Percentiles rank a stretch among this genome's conserved stretches.
Evolutionary conservation across 2,888 invertebrate species (phyloP).

Genomic region (Dryococelus australis): DNA sequence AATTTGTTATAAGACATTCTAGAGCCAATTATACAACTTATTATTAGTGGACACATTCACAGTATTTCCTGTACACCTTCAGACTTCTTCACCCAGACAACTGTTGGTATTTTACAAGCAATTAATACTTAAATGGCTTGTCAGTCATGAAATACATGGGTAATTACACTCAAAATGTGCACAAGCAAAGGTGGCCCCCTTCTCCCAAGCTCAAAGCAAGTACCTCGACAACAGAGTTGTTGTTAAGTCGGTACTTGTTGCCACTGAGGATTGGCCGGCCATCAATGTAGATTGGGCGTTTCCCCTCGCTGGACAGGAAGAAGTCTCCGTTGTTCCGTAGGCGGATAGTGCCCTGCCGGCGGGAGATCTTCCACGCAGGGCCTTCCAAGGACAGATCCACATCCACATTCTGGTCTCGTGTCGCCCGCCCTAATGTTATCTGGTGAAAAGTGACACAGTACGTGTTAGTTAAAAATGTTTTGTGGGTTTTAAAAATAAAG

Average conservation of each 20-base stretch:
- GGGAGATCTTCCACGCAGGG: constrained; percentile 91
- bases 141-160: too few relatives aligned
- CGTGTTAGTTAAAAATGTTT: too few relatives aligned
- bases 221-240: constrained; percentile 95
- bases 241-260: constrained; percentile 87
- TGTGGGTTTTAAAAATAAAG: background rate
- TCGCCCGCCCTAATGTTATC: constrained; percentile 92
- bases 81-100: too few relatives aligned
- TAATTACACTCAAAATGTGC: background rate
- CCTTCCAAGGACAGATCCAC: constrained; percentile 94
- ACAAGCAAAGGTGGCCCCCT: too few relatives aligned
- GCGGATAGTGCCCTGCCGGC: constrained; percentile 90
- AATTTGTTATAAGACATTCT: too few relatives aligned
- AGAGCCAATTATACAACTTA: too few relatives aligned
- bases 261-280: constrained; percentile 88
- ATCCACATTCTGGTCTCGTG: constrained; percentile 88
- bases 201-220: constrained; percentile 35
- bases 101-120: too few relatives aligned
- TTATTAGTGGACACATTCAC: too few relatives aligned
- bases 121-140: too few relatives aligned
- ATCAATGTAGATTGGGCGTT: constrained; percentile 92
- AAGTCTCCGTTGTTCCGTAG: constrained; percentile 94
- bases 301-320: constrained; percentile 93
- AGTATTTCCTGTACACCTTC: too few relatives aligned
- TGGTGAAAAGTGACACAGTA: constrained; percentile 52